These are phyloP conservation scores for Psilanteris sp. DNA, from an alignment of 1,140 invertebrate genomes.

Conservation along the genomic window DNA sequence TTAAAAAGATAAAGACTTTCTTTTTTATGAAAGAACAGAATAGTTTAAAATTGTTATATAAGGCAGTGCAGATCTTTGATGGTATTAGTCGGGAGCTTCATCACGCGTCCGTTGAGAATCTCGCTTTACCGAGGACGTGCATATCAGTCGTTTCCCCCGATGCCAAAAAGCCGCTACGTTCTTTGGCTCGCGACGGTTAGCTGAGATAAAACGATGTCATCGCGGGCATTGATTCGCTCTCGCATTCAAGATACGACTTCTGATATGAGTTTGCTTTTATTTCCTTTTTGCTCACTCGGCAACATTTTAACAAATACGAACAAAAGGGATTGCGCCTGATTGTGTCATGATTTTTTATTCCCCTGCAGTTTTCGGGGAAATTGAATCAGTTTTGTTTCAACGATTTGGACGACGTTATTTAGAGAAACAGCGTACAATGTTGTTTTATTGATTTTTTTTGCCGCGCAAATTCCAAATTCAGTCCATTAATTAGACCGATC, in stretches of 20 bases:
- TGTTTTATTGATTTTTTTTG: too few species aligned
- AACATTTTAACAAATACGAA: slow-evolving; percentile 48
- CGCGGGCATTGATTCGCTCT: slow-evolving; percentile 44
- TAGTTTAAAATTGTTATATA: too few species aligned
- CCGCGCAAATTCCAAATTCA: too few species aligned
- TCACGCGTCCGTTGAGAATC: slow-evolving; percentile 20
- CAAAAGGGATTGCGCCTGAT: slow-evolving; percentile 42
- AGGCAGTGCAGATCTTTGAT: too few species aligned
- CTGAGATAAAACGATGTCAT: slow-evolving; percentile 39
- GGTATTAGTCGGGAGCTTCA: slow-evolving; percentile 26
- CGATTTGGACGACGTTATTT: slow-evolving; percentile 3
- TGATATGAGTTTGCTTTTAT: slow-evolving; percentile 55
- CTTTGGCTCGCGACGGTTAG: slow-evolving; percentile 24
- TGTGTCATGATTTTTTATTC: slow-evolving; percentile 54
- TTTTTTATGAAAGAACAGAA: too few species aligned
- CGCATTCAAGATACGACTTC: slow-evolving; percentile 38
- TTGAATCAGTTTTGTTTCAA: slow-evolving; percentile 48
- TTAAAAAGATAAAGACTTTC: too few species aligned
- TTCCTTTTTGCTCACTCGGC: slow-evolving; percentile 46
- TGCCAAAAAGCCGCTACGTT: neutral
- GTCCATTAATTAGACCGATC: too few species aligned
- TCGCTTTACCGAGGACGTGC: slow-evolving; percentile 10
- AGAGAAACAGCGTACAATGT: neutral
- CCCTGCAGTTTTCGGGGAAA: slow-evolving; percentile 24
- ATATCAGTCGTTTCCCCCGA: neutral